These are phyloP conservation scores for Tiliacea aurago DNA, from an alignment of 2,888 invertebrate species.

Conservation along the genomic window DNA sequence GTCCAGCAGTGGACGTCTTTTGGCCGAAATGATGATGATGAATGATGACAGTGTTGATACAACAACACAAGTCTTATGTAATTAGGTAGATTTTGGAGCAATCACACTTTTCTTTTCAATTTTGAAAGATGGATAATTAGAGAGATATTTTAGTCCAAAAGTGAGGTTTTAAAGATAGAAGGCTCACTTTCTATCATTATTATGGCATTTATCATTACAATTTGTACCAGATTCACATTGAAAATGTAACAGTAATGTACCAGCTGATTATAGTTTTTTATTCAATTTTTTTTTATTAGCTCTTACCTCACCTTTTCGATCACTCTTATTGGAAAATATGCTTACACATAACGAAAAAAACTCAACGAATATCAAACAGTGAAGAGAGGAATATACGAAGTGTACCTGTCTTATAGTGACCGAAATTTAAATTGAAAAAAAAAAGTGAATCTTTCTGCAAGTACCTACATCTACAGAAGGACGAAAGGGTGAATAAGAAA, in stretches of 20 bases:
- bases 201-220: not conserved
- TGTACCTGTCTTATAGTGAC: not conserved
- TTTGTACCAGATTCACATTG: not conserved
- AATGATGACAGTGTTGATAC: too few species aligned
- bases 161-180: not conserved
- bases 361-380: not conserved
- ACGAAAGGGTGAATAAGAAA: not conserved
- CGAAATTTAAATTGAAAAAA: not conserved
- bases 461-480: not conserved
- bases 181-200: not conserved
- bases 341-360: not conserved
- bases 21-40: too few species aligned
- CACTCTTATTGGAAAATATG: not conserved
- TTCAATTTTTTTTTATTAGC: not conserved
- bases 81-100: constrained; percentile 19
- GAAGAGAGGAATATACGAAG: not conserved
- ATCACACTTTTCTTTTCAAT: not conserved
- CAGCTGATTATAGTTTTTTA: not conserved
- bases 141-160: not conserved
- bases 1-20: too few species aligned
- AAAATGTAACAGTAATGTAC: constrained; percentile 3
- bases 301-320: not conserved
- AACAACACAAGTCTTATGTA: constrained; percentile 9
- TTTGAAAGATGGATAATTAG: not conserved
- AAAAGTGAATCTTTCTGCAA: not conserved